Evolutionary conservation across 1,140 invertebrate species (phyloP).

Genomic region (Holcopasites calliopsidis): DNA sequence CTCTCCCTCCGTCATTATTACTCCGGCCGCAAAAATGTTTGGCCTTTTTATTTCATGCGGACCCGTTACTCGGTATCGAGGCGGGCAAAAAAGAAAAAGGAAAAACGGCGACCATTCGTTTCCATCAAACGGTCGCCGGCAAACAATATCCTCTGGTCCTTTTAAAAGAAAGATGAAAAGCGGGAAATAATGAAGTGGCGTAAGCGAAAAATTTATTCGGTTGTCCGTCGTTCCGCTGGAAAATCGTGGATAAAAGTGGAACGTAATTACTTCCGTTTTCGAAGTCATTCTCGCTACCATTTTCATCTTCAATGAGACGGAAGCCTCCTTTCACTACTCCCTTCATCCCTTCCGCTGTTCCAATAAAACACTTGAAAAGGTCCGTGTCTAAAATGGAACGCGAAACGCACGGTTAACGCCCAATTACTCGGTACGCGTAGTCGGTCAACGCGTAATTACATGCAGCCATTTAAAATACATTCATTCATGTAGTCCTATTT

Average conservation of each 20-base stretch:
- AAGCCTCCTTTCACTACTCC: not conserved
- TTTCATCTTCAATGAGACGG: not conserved
- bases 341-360: not conserved
- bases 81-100: too few relatives aligned
- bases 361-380: conserved; percentile 20
- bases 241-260: conserved; percentile 6
- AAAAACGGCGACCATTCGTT: not conserved
- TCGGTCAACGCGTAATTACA: conserved; percentile 2
- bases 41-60: not conserved
- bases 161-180: not conserved
- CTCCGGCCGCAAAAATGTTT: conserved; percentile 3
- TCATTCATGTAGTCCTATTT: not conserved
- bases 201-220: conserved; percentile 16
- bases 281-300: not conserved
- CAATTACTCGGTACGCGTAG: conserved; percentile 1
- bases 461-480: conserved; percentile 7
- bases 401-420: conserved; percentile 5
- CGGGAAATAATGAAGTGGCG: conserved; percentile 12
- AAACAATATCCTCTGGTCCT: conserved; percentile 5
- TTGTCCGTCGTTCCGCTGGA: not conserved
- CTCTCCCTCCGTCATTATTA: conserved; percentile 5
- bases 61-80: not conserved
- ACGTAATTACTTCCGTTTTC: conserved; percentile 20
- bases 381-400: not conserved
- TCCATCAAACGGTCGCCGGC: not conserved